These are phyloP conservation scores for Archocentrus centrarchus DNA, from an alignment of 2,113 vertebrate genomes.

Conservation along the genomic window DNA sequence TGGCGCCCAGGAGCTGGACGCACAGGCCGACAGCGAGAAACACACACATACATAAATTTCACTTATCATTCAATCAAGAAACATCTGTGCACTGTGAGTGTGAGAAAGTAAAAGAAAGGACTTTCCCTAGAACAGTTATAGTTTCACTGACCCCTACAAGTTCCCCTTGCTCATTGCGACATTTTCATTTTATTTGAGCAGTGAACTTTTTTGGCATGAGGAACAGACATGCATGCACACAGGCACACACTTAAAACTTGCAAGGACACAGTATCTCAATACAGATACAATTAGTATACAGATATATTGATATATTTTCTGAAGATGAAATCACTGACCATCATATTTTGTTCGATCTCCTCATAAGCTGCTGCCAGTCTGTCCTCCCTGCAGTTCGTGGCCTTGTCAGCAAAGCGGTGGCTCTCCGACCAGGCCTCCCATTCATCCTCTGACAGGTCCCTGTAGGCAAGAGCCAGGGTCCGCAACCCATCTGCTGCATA, in stretches of 20 bases:
- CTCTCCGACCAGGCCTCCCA: constrained; percentile 87
- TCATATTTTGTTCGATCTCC: constrained; percentile 92
- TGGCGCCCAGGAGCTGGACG: constrained; percentile 88
- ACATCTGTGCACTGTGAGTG: neutral
- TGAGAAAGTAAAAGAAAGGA: neutral
- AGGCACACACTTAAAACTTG: neutral
- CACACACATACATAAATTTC: neutral
- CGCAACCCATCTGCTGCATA: constrained; percentile 77
- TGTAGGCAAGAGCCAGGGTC: constrained; percentile 90
- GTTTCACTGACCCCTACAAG: neutral
- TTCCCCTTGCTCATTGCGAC: constrained; percentile 18
- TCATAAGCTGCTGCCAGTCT: constrained; percentile 88
- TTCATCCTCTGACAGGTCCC: constrained; percentile 89
- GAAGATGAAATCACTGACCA: constrained; percentile 76
- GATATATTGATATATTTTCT: neutral
- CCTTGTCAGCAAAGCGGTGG: constrained; percentile 80
- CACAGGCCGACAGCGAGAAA: constrained; percentile 11
- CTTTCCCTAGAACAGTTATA: neutral
- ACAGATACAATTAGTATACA: constrained; percentile 12
- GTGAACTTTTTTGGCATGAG: neutral
- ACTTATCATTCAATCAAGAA: neutral
- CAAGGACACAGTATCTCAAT: neutral
- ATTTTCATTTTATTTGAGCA: neutral
- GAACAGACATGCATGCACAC: neutral
- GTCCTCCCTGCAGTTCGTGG: constrained; percentile 85